phyloP scores from a whole-genome alignment of 2,113 vertebrate genomes.

The Eretmochelys imbricata region DNA sequence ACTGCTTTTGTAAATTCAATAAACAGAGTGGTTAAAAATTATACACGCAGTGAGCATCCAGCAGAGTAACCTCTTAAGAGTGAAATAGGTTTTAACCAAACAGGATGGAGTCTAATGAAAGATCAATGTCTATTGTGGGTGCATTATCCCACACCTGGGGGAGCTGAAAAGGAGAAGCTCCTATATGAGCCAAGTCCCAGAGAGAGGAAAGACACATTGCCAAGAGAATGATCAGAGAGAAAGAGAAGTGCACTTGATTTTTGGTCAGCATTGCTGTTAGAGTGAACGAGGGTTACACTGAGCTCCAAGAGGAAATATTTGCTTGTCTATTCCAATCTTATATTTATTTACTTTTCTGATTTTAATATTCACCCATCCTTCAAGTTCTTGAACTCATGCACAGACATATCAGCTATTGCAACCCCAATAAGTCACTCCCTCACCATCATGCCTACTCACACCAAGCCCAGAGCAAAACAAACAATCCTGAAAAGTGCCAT shows the following conservation, averaged over 20 bases:
- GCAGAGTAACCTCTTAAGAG: slow-evolving; percentile 67
- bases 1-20: slow-evolving; percentile 50
- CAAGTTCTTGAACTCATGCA: not conserved
- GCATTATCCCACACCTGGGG: slow-evolving; percentile 58
- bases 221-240: not conserved
- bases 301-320: not conserved
- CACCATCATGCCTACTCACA: not conserved
- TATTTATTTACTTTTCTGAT: slow-evolving; percentile 12
- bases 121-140: slow-evolving; percentile 51
- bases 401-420: not conserved
- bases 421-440: not conserved
- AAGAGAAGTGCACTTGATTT: slow-evolving; percentile 2
- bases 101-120: slow-evolving; percentile 73
- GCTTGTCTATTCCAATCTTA: not conserved
- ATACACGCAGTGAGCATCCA: slow-evolving; percentile 54
- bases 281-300: not conserved
- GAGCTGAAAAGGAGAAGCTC: slow-evolving; percentile 45
- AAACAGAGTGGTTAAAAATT: slow-evolving; percentile 73
- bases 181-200: slow-evolving; percentile 13
- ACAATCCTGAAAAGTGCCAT: not conserved
- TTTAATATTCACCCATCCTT: not conserved
- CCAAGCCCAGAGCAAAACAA: not conserved
- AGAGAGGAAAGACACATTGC: slow-evolving; percentile 4
- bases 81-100: slow-evolving; percentile 71
- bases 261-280: not conserved